phyloP scores from a whole-genome alignment of 2,888 invertebrate genomes.

The Campoplex capitator region DNA sequence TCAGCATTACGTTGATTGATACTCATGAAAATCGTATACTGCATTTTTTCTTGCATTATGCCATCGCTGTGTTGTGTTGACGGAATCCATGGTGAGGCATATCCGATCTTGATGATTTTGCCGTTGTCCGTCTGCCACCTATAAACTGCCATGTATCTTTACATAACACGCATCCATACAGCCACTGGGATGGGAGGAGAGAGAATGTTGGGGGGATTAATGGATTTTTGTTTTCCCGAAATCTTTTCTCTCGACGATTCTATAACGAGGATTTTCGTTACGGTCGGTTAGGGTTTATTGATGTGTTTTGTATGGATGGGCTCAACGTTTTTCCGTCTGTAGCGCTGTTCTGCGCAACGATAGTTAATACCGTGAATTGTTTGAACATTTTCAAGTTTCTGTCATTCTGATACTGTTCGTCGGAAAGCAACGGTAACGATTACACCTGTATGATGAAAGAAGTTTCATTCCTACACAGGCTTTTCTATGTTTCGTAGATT shows the following conservation, averaged over 20 bases:
- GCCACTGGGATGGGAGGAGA: background rate
- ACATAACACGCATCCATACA: constrained; percentile 40
- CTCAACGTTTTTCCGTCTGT: background rate
- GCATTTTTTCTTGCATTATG: background rate
- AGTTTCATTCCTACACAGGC: background rate
- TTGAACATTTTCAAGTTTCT: constrained; percentile 21
- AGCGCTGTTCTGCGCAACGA: constrained; percentile 18
- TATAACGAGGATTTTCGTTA: constrained; percentile 62
- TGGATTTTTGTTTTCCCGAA: constrained; percentile 52
- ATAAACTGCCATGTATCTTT: constrained; percentile 19
- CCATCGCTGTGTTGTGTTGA: constrained; percentile 40
- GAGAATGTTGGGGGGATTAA: constrained; percentile 56
- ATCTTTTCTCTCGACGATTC: constrained; percentile 31
- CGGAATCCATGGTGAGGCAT: constrained; percentile 43
- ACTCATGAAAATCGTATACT: constrained; percentile 13
- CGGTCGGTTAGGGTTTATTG: constrained; percentile 48
- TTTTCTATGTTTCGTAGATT: background rate
- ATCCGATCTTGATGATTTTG: constrained; percentile 38
- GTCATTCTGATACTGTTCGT: constrained; percentile 1
- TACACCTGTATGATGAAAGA: background rate
- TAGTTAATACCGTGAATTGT: constrained; percentile 42
- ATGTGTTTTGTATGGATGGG: constrained; percentile 38
- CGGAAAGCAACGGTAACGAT: background rate
- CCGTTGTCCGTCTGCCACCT: constrained; percentile 41
- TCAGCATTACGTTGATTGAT: constrained; percentile 24